Evolutionary conservation across 2,113 vertebrate genomes (phyloP), one percentile per base, ranked within the genome.

Genomic region (Mustela lutreola): DNA sequence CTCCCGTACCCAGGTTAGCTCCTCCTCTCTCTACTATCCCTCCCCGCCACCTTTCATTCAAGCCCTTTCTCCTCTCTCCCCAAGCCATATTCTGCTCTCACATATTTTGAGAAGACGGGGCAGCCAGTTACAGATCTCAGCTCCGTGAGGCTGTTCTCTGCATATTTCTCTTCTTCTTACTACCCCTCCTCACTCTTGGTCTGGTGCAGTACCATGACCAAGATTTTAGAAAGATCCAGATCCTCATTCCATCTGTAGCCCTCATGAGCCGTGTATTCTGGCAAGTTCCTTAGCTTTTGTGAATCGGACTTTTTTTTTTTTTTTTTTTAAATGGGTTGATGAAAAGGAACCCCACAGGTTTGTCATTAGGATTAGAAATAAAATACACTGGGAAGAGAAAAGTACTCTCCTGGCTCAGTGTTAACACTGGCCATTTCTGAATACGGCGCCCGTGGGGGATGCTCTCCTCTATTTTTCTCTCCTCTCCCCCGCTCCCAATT

Each of bases 301-400:
- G 53, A 65, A 45, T 79, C 24, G 48, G n/a, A 19, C 16, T 90
- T 80, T 71, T 14, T 18, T 33, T 21, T 2, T 39, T 12, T 33
- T 2, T 39, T 82, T 89, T 65, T 9, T 7, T 22, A 84, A 91
- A 19, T 7, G 31, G 36, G 39, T n/a, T 26, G 22, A 53, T 83
- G 33, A 76, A 62, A 94, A 67, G 3, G 28, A 91, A 79, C 18
- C 42, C 70, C 67, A 79, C 31, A n/a, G 3, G 19, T 48, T 33
- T 78, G 62, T 53, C 28, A 7, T 24, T 24, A 91, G 36, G 42
- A 83, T 87, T 56, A 84, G 86, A 80, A 91, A 91, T n/a, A 97
- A 79, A 91, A 82, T n/a, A 16, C 48, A 24, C 18, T 28, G 33
- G 42, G 80, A 36, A 15, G 3, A 28, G 82, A 91, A 84, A 62